A percentile compares a stretch with the other conserved stretches of the same genome.
phyloP scores from a whole-genome alignment of 2,113 vertebrate species.

The Gadus macrocephalus region DNA sequence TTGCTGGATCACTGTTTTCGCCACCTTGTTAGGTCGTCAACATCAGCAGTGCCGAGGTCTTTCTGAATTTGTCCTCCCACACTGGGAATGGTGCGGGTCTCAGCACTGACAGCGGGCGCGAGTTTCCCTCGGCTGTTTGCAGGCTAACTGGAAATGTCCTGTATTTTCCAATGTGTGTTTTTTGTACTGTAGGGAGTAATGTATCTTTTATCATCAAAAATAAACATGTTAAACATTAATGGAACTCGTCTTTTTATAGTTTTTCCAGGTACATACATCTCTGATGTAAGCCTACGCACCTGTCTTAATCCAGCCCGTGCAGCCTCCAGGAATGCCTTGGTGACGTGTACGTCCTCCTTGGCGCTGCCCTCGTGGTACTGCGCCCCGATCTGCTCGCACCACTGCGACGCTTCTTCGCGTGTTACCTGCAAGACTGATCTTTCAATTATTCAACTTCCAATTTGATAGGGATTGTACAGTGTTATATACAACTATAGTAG shows the following conservation, averaged over 20 bases:
- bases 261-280: neutral
- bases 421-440: conserved; percentile 41
- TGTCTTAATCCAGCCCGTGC: conserved; percentile 36
- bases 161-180: conserved; percentile 72
- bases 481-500: too few relatives aligned
- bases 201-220: conserved; percentile 75
- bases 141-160: conserved; percentile 71
- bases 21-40: conserved; percentile 68
- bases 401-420: conserved; percentile 31
- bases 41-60: conserved; percentile 66
- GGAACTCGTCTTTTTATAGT: conserved; percentile 7
- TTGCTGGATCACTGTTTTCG: conserved; percentile 68
- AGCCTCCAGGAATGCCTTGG: conserved; percentile 47
- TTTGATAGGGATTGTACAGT: too few relatives aligned
- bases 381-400: conserved; percentile 44
- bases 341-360: conserved; percentile 48
- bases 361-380: conserved; percentile 64
- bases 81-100: conserved; percentile 50
- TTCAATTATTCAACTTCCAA: too few relatives aligned
- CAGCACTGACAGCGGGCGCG: conserved; percentile 60
- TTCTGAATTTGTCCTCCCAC: conserved; percentile 56
- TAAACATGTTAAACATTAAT: conserved; percentile 69
- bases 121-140: conserved; percentile 63
- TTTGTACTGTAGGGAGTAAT: conserved; percentile 75
- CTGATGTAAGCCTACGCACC: conserved; percentile 18